phyloP scores from a whole-genome alignment of 2,113 vertebrate genomes.

The Falcunculus frontatus region DNA sequence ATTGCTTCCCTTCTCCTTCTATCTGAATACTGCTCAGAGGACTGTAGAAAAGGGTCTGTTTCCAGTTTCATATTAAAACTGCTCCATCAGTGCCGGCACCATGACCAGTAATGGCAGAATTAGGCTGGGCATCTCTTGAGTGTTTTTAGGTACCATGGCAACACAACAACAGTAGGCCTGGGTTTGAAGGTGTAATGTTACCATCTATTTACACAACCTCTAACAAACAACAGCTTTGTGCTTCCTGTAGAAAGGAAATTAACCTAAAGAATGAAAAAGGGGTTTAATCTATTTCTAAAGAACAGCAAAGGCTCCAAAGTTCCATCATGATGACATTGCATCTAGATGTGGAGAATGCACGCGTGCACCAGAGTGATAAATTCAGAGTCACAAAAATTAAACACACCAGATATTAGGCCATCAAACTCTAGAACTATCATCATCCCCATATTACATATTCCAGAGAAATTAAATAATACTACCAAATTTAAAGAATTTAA shows the following conservation, averaged over 20 bases:
- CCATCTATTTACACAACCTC: neutral
- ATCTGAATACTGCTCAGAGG: neutral
- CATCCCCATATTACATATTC: neutral
- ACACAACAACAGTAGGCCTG: neutral
- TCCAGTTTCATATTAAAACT: neutral
- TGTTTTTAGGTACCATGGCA: neutral
- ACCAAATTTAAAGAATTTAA: neutral
- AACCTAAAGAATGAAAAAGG: neutral
- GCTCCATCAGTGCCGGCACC: neutral
- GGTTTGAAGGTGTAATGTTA: neutral
- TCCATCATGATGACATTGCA: accelerated
- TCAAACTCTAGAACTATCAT: neutral
- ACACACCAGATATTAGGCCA: neutral
- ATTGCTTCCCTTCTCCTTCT: neutral
- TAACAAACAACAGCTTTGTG: neutral
- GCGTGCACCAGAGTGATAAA: neutral
- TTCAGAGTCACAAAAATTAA: neutral
- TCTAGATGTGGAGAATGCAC: neutral
- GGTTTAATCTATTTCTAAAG: neutral
- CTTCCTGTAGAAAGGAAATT: neutral
- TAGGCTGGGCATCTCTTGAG: neutral
- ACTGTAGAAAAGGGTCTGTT: neutral
- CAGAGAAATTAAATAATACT: neutral
- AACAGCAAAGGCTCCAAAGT: neutral
- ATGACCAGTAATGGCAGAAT: neutral